Evolutionary conservation across 2,113 vertebrate species (phyloP).

Genomic region (Pogonocichla stellata): DNA sequence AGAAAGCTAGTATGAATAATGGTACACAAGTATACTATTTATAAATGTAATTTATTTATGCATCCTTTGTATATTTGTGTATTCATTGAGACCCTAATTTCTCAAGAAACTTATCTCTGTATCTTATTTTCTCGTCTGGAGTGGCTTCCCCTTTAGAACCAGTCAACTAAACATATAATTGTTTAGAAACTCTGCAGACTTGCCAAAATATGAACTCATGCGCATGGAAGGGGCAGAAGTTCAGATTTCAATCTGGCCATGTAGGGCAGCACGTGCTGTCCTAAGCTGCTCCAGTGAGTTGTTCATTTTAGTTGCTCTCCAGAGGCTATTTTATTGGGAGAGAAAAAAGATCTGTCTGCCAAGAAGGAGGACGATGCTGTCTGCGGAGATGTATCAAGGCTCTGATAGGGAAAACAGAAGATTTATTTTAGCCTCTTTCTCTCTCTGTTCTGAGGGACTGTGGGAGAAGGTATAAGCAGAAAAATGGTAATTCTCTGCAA

Average conservation of each 20-base stretch:
- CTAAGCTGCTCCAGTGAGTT: conserved; percentile 10
- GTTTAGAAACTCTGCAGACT: conserved; percentile 33
- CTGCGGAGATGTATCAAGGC: neutral
- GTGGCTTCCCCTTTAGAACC: conserved; percentile 29
- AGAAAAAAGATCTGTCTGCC: conserved; percentile 51
- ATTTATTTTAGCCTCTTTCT: neutral
- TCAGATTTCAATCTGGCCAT: conserved; percentile 52
- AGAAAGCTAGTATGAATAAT: neutral
- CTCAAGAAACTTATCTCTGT: conserved; percentile 39
- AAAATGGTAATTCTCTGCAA: neutral
- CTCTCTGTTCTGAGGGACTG: neutral
- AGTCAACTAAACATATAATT: conserved; percentile 56
- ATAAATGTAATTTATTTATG: conserved; percentile 47
- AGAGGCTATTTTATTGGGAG: conserved; percentile 54
- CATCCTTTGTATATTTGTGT: conserved; percentile 49
- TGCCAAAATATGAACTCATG: conserved; percentile 64
- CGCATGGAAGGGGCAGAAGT: conserved; percentile 25
- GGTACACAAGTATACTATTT: conserved; percentile 2
- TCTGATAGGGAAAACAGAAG: conserved; percentile 14
- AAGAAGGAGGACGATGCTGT: neutral
- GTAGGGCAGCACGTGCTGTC: conserved; percentile 34
- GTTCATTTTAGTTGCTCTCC: conserved; percentile 48
- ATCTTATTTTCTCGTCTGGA: conserved; percentile 38
- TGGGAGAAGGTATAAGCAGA: neutral
- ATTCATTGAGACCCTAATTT: conserved; percentile 34